Evolutionary conservation across 2,797 vertebrate species (phyloP), one percentile per base, ranked within the genome.

Genomic region (Enteromius radiatus): DNA sequence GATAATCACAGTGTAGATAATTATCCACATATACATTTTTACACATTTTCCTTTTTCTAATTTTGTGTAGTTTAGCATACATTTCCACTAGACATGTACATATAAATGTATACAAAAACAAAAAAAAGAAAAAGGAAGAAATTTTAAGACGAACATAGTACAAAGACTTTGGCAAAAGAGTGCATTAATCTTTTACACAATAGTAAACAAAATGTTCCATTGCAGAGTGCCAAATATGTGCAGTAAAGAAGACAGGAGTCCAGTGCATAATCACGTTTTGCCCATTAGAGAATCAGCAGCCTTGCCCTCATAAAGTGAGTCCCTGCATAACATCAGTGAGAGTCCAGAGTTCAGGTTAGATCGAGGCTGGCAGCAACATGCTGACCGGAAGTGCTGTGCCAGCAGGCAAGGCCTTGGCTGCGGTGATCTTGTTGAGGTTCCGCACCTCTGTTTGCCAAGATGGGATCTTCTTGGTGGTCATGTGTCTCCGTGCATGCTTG

Each of bases 401-500:
- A 7, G 90, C 67, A 36, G 91, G 76, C 59, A 92, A 89, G 0
- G 93, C 89, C 76, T 95, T 95, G 88, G 94, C 93, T 0, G 92
- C 76, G 3, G 94, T 90, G 19, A 95, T 94, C 84, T 96, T 95
- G 93, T 94, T 96, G 84, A 97, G 94, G 80, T 92, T 97, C 88
- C 96, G 95, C 28, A 97, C 94, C 77, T 98, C 97, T 0, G 96
- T 86, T 91, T 98, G 98, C 98, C 98, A 99, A 86, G 96, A 96
- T 6, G 97, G 97, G 52, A 96, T 88, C 90, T 97, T 99, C 93
- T 97, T 98, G 15, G 97, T 93, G 61, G 95, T 94, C 96, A 96
- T 95, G 91, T 99, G 98, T 69, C 98, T 97, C 10, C 97, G 96
- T 43, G 98, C 95, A 0, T 99, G 98, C 88, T 99, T 99, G 0